These are phyloP conservation scores for Barnardius zonarius DNA, from an alignment of 2,113 vertebrate species.

Conservation along the genomic window DNA sequence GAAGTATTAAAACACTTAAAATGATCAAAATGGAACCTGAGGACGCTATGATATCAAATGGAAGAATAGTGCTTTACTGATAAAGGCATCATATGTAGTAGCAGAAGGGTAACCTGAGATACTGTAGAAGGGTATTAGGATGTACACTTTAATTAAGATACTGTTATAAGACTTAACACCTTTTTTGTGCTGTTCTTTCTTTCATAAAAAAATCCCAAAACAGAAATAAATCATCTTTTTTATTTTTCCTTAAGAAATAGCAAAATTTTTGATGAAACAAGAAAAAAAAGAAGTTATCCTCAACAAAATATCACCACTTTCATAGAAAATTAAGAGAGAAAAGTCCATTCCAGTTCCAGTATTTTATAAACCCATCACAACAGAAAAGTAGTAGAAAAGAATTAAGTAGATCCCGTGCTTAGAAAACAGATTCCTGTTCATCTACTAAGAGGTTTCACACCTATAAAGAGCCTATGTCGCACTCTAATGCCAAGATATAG, in stretches of 20 bases:
- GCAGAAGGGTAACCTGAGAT: not conserved
- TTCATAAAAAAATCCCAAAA: not conserved
- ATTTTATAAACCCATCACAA: not conserved
- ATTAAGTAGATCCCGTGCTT: not conserved
- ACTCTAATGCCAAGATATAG: not conserved
- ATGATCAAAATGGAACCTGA: not conserved
- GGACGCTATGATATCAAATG: not conserved
- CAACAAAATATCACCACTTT: not conserved
- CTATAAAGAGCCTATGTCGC: not conserved
- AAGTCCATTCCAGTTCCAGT: not conserved
- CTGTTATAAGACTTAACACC: not conserved
- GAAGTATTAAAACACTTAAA: not conserved
- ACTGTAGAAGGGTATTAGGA: not conserved
- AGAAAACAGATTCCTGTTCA: not conserved
- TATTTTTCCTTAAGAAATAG: not conserved
- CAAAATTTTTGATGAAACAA: not conserved
- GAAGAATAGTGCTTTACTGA: not conserved
- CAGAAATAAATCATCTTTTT: not conserved
- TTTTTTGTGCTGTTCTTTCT: not conserved
- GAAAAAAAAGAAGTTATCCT: not conserved
- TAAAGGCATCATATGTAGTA: rapidly evolving
- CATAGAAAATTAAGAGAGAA: not conserved
- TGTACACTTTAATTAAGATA: not conserved
- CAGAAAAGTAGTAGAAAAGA: not conserved
- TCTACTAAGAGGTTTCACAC: not conserved